Evolutionary conservation across 2,113 vertebrate species (phyloP), one percentile per base, ranked within the genome.

Genomic region (Pitta sordida): DNA sequence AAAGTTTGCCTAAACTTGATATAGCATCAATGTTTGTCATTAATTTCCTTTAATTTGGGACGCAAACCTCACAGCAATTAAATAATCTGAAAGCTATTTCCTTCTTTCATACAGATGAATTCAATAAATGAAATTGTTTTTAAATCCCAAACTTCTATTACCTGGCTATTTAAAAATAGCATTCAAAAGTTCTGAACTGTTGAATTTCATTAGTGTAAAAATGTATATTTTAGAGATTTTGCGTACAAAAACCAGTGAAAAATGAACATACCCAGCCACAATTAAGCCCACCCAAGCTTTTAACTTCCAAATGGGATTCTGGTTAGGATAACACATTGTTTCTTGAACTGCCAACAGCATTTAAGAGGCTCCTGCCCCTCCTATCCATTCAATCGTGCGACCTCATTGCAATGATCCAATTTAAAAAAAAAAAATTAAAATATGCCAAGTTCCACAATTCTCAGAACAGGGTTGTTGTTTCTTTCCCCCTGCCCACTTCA

Each of bases 1-100:
- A 65, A 30, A 92, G n/a, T n/a, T n/a, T n/a, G n/a, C n/a, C n/a
- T n/a, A n/a, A n/a, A n/a, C n/a, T n/a, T n/a, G 39, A 14, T 41
- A 10, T 41, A 14, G 39, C 39, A 41, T 41, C 39, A 41, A 41
- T 41, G 39, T 41, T 41, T 41, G 39, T 41, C 39, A 41, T 41
- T 41, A 10, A 8, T 58, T 51, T 44, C 30, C 24, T 30, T 44
- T 27, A 34, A 46, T 59, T 15, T 44, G 0, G 0, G 29, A 26
- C 30, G 34, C 6, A 34, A 55, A 58, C 11, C 20, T 49, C 58
- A 46, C 4, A 55, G 48, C 30, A 67, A 56, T 6, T 34, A 22
- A 55, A 80, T 27, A 3, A 24, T 14, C 32, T 29, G 26, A 78
- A 93, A 49, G 13, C 5, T 0, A 0, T 24, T 53, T 49, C 15